Percentiles rank a stretch among this genome's conserved stretches.
Conservation (phyloP, 92 coral and sea anemone genomes). For the Montipora capitata region DNA sequence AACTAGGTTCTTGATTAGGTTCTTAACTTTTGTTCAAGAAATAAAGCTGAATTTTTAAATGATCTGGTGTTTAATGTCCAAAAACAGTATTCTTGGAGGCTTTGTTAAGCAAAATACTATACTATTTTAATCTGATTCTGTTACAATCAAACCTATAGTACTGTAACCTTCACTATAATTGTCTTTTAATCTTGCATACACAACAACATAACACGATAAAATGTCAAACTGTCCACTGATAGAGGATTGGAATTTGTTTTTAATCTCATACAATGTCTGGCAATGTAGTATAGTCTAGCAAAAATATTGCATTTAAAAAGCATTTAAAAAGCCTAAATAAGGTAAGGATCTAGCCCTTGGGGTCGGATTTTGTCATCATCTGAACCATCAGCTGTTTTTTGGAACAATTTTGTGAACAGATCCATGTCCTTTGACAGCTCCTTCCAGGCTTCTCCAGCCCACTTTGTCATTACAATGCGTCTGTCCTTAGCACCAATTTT, state of each 20-base stretch:
- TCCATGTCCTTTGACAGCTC: no score
- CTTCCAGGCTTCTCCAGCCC: conserved; percentile 74
- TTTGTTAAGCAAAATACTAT: conserved; percentile 27
- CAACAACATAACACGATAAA: conserved; percentile 20
- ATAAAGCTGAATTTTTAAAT: conserved; percentile 21
- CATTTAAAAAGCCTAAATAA: conserved; percentile 8
- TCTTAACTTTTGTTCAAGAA: conserved; percentile 12
- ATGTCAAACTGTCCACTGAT: conserved; percentile 24
- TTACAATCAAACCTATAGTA: not conserved
- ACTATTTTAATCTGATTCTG: conserved; percentile 1
- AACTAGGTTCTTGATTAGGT: no score
- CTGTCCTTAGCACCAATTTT: conserved; percentile 63
- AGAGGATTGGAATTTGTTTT: conserved; percentile 25
- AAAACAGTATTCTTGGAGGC: conserved; percentile 17
- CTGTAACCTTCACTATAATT: conserved; percentile 12
- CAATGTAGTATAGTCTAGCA: conserved; percentile 8
- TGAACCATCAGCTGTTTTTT: not conserved
- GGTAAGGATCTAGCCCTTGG: conserved; percentile 17
- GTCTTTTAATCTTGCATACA: conserved; percentile 17
- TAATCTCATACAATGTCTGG: conserved; percentile 25
- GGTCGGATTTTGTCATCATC: not conserved
- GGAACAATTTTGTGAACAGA: conserved; percentile 2
- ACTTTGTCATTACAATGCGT: conserved; percentile 67
- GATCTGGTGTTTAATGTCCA: conserved; percentile 33
- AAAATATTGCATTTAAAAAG: conserved; percentile 9